Percentiles rank a stretch among this genome's conserved stretches.
Evolutionary conservation across 1,140 invertebrate species (phyloP).

Genomic region (Diprion similis): DNA sequence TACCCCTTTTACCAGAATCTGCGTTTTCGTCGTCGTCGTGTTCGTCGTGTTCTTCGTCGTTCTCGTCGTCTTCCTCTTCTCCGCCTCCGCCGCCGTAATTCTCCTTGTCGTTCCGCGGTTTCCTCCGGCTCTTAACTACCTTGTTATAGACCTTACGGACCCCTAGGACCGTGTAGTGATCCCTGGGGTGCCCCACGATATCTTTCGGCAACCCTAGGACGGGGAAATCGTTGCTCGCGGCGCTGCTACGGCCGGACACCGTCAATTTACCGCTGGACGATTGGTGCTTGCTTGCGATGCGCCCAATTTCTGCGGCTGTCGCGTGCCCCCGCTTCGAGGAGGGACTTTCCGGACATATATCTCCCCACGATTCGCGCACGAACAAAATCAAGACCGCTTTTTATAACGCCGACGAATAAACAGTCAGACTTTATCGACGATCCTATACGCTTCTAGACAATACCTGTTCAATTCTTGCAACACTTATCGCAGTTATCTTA

Average conservation of each 20-base stretch:
- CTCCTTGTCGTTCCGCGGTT: neutral
- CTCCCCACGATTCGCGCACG: conserved; percentile 28
- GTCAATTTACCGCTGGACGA: conserved; percentile 51
- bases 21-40: neutral
- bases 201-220: conserved; percentile 20
- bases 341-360: conserved; percentile 52
- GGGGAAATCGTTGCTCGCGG: conserved; percentile 34
- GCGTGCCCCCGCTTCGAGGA: conserved; percentile 45
- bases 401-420: conserved; percentile 11
- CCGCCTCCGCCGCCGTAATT: conserved; percentile 1
- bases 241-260: conserved; percentile 42
- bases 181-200: neutral
- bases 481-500: neutral
- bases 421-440: conserved; percentile 11
- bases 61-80: conserved; percentile 14
- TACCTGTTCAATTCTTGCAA: conserved; percentile 15
- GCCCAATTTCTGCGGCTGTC: conserved; percentile 53
- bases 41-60: conserved; percentile 19
- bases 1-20: conserved; percentile 2
- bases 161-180: conserved; percentile 15
- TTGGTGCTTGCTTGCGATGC: conserved; percentile 52
- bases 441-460: conserved; percentile 15
- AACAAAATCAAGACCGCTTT: conserved; percentile 13
- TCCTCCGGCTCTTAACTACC: conserved; percentile 11
- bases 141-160: conserved; percentile 24